Percentiles rank a stretch among this genome's conserved stretches.
These are phyloP conservation scores for Drosophila percnosoma DNA, from an alignment of 2,888 invertebrate species.

Conservation along the genomic window DNA sequence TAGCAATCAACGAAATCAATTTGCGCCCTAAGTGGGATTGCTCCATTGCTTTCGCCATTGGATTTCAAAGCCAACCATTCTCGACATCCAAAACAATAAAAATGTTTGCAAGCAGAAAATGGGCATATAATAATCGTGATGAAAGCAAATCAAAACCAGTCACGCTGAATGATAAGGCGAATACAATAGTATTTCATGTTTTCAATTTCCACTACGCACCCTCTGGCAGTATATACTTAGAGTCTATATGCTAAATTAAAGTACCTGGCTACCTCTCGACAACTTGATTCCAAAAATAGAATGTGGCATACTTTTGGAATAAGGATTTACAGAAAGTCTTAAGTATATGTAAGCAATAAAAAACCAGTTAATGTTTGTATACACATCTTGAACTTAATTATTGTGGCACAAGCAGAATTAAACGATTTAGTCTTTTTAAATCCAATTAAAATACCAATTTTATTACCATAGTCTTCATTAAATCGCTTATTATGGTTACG, in stretches of 20 bases:
- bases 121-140: slow-evolving; percentile 10
- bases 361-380: background rate
- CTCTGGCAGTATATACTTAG: background rate
- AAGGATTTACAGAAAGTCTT: background rate
- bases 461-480: background rate
- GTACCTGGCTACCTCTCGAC: background rate
- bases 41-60: slow-evolving; percentile 18
- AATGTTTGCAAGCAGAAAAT: slow-evolving; percentile 3
- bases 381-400: background rate
- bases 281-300: background rate
- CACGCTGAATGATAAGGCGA: background rate
- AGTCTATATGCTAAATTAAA: background rate
- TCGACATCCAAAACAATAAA: slow-evolving; percentile 13
- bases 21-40: slow-evolving; percentile 40
- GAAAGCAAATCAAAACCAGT: slow-evolving; percentile 13
- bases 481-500: background rate
- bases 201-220: background rate
- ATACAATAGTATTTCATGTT: slow-evolving; percentile 5
- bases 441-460: background rate
- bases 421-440: background rate
- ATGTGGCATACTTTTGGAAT: background rate
- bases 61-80: slow-evolving; percentile 16
- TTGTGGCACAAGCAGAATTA: background rate
- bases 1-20: slow-evolving; percentile 47
- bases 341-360: background rate